A percentile compares a stretch with the other conserved stretches of the same genome.
phyloP scores from a whole-genome alignment of 2,113 vertebrate genomes.

The Hoplias malabaricus region DNA sequence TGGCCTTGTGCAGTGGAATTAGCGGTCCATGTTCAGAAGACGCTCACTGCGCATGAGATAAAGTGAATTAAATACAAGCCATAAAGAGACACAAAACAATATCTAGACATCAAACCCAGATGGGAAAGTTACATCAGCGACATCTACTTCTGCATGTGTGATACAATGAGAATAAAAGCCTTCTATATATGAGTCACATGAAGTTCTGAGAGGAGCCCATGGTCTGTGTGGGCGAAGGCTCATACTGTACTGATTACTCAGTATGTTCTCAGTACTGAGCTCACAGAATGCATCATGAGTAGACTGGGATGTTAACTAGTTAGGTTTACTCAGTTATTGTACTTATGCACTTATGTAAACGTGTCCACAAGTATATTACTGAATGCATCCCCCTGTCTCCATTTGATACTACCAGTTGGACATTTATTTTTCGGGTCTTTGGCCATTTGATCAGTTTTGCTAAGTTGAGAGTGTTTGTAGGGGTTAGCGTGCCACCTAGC shows the following conservation, averaged over 20 bases:
- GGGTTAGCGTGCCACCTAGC: too few species aligned
- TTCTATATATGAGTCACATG: constrained; percentile 37
- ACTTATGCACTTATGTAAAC: too few species aligned
- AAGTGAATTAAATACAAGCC: background rate
- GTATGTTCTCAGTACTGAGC: constrained; percentile 14
- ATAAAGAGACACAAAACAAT: constrained; percentile 11
- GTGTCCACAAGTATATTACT: too few species aligned
- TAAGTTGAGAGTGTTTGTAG: too few species aligned
- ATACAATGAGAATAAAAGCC: constrained; percentile 25
- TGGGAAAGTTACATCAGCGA: constrained; percentile 5
- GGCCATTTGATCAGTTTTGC: too few species aligned
- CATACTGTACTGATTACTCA: constrained; percentile 16
- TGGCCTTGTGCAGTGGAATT: background rate
- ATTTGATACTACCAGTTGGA: too few species aligned
- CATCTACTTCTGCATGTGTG: constrained; percentile 20
- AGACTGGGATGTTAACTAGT: too few species aligned
- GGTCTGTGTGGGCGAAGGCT: background rate
- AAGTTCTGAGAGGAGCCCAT: background rate
- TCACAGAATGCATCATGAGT: background rate
- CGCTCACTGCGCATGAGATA: background rate
- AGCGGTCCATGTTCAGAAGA: background rate
- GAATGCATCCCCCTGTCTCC: too few species aligned
- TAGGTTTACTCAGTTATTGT: too few species aligned
- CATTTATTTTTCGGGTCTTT: too few species aligned
- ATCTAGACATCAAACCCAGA: constrained; percentile 18